phyloP scores from a whole-genome alignment of 2,888 invertebrate species.

The Drosophila anomalata region DNA sequence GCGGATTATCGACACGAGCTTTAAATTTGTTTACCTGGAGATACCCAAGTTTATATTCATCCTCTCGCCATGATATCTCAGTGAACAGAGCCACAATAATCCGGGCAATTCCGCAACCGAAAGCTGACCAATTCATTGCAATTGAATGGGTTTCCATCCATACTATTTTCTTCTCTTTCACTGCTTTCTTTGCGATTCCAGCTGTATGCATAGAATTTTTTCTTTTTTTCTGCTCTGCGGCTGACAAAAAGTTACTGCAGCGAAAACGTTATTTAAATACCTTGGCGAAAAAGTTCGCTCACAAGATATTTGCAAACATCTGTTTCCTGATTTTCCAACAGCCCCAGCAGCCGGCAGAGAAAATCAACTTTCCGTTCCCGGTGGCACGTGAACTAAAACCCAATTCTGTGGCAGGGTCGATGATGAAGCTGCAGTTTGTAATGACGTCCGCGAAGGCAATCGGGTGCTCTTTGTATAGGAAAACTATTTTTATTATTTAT shows the following conservation, averaged over 20 bases:
- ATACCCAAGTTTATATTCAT: constrained; percentile 15
- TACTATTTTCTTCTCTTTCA: constrained; percentile 30
- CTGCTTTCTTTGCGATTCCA: constrained; percentile 17
- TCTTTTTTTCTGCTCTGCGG: constrained; percentile 39
- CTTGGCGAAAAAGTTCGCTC: constrained; percentile 70
- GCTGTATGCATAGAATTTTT: constrained; percentile 21
- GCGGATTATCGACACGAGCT: constrained; percentile 32
- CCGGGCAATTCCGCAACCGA: constrained; percentile 10
- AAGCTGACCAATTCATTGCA: constrained; percentile 58
- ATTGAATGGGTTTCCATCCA: constrained; percentile 60
- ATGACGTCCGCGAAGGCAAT: constrained; percentile 6
- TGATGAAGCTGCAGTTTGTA: constrained; percentile 53
- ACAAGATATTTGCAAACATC: constrained; percentile 80
- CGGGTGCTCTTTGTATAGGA: constrained; percentile 8
- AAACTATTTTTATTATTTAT: background rate
- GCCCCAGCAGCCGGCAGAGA: constrained; percentile 20
- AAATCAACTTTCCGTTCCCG: constrained; percentile 48
- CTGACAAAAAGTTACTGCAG: constrained; percentile 65
- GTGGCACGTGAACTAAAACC: constrained; percentile 51
- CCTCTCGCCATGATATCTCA: constrained; percentile 20
- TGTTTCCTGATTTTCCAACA: constrained; percentile 60
- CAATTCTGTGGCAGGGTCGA: constrained; percentile 41
- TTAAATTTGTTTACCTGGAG: constrained; percentile 3
- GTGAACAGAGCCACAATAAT: constrained; percentile 11
- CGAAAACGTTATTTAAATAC: constrained; percentile 75